Conservation (phyloP, 2,113 vertebrate genomes). For the Azemiops feae region DNA sequence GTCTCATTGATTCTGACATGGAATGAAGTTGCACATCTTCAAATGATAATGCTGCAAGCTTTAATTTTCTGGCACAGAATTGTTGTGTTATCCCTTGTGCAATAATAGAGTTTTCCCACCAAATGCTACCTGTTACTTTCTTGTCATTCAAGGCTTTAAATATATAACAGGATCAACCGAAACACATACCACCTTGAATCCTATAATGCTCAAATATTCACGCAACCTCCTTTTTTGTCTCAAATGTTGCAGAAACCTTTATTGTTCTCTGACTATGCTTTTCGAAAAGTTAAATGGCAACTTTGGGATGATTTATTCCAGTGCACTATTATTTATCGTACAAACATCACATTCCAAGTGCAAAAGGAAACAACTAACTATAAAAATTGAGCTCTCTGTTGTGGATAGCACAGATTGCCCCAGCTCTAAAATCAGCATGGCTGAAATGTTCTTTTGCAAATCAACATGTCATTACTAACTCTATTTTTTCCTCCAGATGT, state of each 20-base stretch:
- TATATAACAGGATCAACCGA: not conserved
- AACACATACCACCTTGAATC: not conserved
- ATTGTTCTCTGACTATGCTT: not conserved
- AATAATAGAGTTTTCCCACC: not conserved
- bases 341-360: constrained; percentile 2
- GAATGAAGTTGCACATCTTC: constrained; percentile 8
- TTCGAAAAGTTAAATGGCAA: not conserved
- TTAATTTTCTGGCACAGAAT: not conserved
- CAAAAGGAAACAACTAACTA: constrained; percentile 3
- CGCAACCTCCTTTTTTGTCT: not conserved
- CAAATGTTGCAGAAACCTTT: not conserved
- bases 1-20: constrained; percentile 28
- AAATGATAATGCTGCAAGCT: not conserved
- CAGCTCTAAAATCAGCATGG: constrained; percentile 45
- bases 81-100: not conserved
- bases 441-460: constrained; percentile 25
- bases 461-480: constrained; percentile 31
- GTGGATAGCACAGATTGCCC: constrained; percentile 36
- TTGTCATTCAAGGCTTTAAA: not conserved
- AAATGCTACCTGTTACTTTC: not conserved
- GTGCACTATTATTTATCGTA: constrained; percentile 14
- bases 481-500: constrained; percentile 48
- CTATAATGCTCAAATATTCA: not conserved
- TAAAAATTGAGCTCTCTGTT: constrained; percentile 28
- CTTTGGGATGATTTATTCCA: constrained; percentile 17